Evolutionary conservation across 1,140 invertebrate species (phyloP), one percentile per base, ranked within the genome.

Genomic region (Portunus trituberculatus): DNA sequence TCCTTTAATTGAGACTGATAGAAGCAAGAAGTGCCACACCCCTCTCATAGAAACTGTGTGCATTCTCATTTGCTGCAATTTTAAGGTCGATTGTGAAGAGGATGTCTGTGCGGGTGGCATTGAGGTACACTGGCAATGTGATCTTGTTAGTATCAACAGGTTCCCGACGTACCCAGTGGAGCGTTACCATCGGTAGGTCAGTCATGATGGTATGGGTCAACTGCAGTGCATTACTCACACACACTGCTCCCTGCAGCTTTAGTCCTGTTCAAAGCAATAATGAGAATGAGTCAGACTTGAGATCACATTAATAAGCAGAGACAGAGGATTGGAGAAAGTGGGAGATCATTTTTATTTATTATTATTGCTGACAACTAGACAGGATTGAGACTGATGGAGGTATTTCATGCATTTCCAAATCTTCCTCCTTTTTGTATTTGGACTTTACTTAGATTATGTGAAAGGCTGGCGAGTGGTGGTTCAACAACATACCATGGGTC

Each of bases 61-160:
- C 98, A 97, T 99, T 98, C 97, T 98, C 98, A 95, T 98, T 98
- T 94, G 98, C 97, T 52, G 98, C 98, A 59, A 99, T 98, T 96
- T 98, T 98, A 96, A 99, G 98, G 96, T 99, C 99, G 91, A 99
- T 98, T 0, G 99, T 99, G 97, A 99, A 99, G 92, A 99, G 97
- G 87, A 99, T 97, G 97, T 99, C 99, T 0, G 98, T 98, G 96
- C 99, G 98, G 3, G 99, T 99, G 46, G 99, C 98, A 97, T 99
- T 99, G 96, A 99, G 97, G 97, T 99, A 99, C 96, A 99, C 99
- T 0, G 99, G 99, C 91, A 99, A 97, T 0, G 98, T 98, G 28
- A 99, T 97, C 97, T 98, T 98, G 96, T 93, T 67, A 59, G 97
- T 97, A 16, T 96, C 96, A 39, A 86, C 89, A 20, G 94, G 90